phyloP scores from a whole-genome alignment of 2,888 invertebrate species.

The Xylota sylvarum region DNA sequence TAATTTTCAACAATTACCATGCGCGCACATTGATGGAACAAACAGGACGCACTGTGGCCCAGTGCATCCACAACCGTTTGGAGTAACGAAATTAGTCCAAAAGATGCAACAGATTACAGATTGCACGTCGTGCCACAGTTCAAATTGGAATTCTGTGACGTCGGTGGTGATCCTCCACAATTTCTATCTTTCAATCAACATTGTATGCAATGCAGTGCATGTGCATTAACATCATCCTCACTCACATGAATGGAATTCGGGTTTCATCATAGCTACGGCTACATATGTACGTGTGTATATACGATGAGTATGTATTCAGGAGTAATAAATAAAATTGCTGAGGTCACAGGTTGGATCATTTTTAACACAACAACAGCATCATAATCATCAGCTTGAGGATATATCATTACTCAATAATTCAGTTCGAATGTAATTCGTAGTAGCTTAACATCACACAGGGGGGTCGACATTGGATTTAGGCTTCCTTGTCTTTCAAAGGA shows the following conservation, averaged over 20 bases:
- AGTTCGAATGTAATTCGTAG: conserved; percentile 41
- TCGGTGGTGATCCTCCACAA: conserved; percentile 29
- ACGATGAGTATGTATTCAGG: conserved; percentile 20
- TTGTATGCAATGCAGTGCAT: not conserved
- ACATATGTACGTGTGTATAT: conserved; percentile 11
- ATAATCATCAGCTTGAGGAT: conserved; percentile 56
- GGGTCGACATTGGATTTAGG: conserved; percentile 2
- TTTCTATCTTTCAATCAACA: conserved; percentile 21
- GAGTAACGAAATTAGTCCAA: conserved; percentile 46
- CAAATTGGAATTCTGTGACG: conserved; percentile 25
- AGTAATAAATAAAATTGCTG: conserved; percentile 58
- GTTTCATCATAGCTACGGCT: conserved; percentile 40
- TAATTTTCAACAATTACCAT: conserved; percentile 49
- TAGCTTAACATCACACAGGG: conserved; percentile 20
- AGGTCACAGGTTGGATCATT: conserved; percentile 57
- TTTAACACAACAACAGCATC: conserved; percentile 61
- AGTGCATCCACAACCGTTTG: not conserved
- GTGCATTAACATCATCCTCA: conserved; percentile 20
- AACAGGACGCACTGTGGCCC: conserved; percentile 34
- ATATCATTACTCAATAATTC: conserved; percentile 56
- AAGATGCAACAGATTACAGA: conserved; percentile 9
- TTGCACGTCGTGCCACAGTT: conserved; percentile 42
- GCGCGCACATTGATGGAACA: conserved; percentile 14
- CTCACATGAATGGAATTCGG: conserved; percentile 42
- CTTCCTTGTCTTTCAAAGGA: too few species aligned